Percentiles rank a stretch among this genome's conserved stretches.
phyloP scores from a whole-genome alignment of 1,140 invertebrate species.

The Orius insidiosus region DNA sequence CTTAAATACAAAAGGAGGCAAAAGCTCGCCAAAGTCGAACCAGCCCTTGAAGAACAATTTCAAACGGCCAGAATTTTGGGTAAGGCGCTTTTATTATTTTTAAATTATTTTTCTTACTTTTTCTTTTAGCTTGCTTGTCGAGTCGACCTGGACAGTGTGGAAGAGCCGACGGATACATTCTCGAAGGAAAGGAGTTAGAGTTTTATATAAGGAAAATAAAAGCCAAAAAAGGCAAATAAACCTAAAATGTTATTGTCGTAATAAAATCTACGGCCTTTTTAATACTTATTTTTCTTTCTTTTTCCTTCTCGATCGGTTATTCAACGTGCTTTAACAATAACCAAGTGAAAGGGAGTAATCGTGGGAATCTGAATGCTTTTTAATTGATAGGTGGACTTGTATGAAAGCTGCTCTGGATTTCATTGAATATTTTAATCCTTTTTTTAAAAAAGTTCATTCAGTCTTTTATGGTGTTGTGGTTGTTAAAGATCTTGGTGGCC shows the following conservation, averaged over 20 bases:
- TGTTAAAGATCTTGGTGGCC: no score
- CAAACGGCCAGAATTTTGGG: slow-evolving; percentile 83
- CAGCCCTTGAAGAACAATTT: slow-evolving; percentile 90
- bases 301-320: no score
- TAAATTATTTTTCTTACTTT: not conserved
- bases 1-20: slow-evolving; percentile 89
- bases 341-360: no score
- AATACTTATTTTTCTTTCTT: no score
- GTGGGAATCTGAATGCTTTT: no score
- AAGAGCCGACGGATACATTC: slow-evolving; percentile 88
- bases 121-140: slow-evolving; percentile 72
- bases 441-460: no score
- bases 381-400: no score
- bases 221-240: slow-evolving; percentile 81
- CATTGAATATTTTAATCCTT: no score
- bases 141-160: slow-evolving; percentile 96
- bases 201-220: slow-evolving; percentile 98
- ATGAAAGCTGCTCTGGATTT: no score
- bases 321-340: no score
- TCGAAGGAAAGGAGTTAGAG: slow-evolving; percentile 98
- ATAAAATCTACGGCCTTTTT: slow-evolving; percentile 4
- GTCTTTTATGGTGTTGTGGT: no score
- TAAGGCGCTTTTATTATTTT: slow-evolving; percentile 32
- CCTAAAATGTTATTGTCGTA: slow-evolving; percentile 9
- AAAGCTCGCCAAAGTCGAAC: slow-evolving; percentile 82